Percentiles rank a stretch among this genome's conserved stretches.
Conservation (phyloP, 2,113 vertebrate genomes). For the Ammodytes marinus region DNA sequence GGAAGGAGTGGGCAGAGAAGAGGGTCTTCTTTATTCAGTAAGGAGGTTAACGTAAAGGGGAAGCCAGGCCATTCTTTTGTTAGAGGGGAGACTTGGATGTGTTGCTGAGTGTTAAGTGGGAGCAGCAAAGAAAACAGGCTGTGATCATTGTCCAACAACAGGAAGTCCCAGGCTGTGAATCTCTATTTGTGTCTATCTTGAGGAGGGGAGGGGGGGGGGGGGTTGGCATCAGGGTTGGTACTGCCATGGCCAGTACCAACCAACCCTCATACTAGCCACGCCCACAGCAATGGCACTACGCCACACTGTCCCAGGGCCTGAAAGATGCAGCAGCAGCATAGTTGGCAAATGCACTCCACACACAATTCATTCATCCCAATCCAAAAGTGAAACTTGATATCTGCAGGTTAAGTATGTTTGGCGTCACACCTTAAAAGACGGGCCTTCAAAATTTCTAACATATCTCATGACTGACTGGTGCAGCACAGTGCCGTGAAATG, state of each 20-base stretch:
- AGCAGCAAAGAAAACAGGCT: constrained; percentile 54
- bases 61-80: constrained; percentile 31
- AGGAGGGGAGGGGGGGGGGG: not conserved
- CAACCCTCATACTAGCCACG: constrained; percentile 26
- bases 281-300: constrained; percentile 36
- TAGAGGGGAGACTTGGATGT: constrained; percentile 22
- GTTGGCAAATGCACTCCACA: constrained; percentile 2
- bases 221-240: constrained; percentile 54
- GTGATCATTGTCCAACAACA: constrained; percentile 68
- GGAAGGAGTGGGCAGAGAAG: constrained; percentile 24
- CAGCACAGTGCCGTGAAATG: constrained; percentile 5
- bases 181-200: constrained; percentile 51
- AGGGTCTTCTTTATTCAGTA: constrained; percentile 37
- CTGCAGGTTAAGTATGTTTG: not conserved
- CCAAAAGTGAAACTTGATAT: constrained; percentile 13
- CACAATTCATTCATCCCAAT: constrained; percentile 25
- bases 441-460: not conserved
- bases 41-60: constrained; percentile 52
- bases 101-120: constrained; percentile 43
- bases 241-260: constrained; percentile 32
- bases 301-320: not conserved
- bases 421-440: not conserved
- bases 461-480: not conserved
- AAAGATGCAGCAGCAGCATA: constrained; percentile 7
- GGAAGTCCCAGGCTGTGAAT: constrained; percentile 72